Evolutionary conservation across 2,113 vertebrate genomes (phyloP).

Genomic region (Pavo muticus): DNA sequence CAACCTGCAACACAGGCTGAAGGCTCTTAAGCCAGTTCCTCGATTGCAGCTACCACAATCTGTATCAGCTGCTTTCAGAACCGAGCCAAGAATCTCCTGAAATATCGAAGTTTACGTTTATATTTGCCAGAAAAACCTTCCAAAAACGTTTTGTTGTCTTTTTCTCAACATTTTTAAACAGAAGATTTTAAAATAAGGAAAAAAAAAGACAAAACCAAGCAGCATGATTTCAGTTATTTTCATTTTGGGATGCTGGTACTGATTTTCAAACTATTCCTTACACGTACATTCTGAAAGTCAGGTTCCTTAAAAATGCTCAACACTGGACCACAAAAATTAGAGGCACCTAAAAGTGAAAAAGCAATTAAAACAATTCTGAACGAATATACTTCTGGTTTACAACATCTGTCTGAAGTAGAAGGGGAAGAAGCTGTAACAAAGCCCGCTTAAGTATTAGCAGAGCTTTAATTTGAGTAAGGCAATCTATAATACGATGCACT

Average conservation of each 20-base stretch:
- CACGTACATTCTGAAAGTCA: neutral
- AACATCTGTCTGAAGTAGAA: neutral
- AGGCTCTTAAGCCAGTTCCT: slow-evolving; percentile 82
- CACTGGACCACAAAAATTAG: neutral
- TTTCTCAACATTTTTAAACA: neutral
- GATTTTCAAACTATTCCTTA: neutral
- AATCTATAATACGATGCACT: neutral
- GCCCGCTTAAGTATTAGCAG: neutral
- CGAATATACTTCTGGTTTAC: neutral
- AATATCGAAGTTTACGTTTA: neutral
- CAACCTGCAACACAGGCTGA: slow-evolving; percentile 83
- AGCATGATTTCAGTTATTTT: neutral
- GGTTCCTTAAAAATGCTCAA: neutral
- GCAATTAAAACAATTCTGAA: neutral
- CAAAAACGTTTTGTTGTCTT: neutral
- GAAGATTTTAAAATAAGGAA: neutral
- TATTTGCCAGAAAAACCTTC: neutral
- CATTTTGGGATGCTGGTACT: neutral
- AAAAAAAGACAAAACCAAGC: neutral
- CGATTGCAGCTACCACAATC: slow-evolving; percentile 49
- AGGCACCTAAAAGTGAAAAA: neutral
- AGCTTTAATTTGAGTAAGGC: neutral
- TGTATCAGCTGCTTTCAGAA: slow-evolving; percentile 70
- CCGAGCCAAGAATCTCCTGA: slow-evolving; percentile 80
- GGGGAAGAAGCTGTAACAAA: neutral